phyloP scores from a whole-genome alignment of 92 coral and sea anemone genomes.

The Umimayanthus chanpuru region DNA sequence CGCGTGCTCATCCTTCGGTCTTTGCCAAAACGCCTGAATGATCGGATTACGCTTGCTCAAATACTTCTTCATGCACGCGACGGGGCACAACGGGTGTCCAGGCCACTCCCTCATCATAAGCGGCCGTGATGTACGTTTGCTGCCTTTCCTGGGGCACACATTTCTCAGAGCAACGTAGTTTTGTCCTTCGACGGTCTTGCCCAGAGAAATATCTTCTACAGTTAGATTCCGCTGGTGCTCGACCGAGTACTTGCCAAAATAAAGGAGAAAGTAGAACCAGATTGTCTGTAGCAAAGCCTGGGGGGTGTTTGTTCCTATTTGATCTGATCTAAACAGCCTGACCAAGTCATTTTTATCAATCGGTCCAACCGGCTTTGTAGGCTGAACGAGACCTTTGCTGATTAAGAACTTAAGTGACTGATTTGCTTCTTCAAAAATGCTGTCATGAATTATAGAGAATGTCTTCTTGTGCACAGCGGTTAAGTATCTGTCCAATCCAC shows the following conservation, averaged over 20 bases:
- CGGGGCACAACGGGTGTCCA: not conserved
- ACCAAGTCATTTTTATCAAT: not conserved
- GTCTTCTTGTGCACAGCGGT: not conserved
- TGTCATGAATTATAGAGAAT: not conserved
- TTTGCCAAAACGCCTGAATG: not conserved
- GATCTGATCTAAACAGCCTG: not conserved
- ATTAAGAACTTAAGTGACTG: not conserved
- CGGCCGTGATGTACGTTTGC: not conserved
- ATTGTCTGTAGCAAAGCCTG: not conserved
- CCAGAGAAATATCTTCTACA: not conserved
- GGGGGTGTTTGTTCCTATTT: not conserved
- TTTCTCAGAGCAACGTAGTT: not conserved
- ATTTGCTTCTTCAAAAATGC: not conserved
- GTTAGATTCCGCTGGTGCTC: not conserved
- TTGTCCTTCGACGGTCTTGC: not conserved
- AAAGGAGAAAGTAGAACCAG: not conserved
- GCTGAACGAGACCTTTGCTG: not conserved
- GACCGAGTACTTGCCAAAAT: not conserved
- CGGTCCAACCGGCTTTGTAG: not conserved
- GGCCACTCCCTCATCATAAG: not conserved
- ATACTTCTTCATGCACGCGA: not conserved
- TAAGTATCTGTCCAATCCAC: slow-evolving; percentile 39
- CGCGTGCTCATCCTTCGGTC: not conserved
- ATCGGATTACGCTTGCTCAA: not conserved
- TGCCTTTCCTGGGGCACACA: not conserved